A percentile compares a stretch with the other conserved stretches of the same genome.
Conservation (phyloP, 1,140 invertebrate genomes). For the Caerostris darwini region DNA sequence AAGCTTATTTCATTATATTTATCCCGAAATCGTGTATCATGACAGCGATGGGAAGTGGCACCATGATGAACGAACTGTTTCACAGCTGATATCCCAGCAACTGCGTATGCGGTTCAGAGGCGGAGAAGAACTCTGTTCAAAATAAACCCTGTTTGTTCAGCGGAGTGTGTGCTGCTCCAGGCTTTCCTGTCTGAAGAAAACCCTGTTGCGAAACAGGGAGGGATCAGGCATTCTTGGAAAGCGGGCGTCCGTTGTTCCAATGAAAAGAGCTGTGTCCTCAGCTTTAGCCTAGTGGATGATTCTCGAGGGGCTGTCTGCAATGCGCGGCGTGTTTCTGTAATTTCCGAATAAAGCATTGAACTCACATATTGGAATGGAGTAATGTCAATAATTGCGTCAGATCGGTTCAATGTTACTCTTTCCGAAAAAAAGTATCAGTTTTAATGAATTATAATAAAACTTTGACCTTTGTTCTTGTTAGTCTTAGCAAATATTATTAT, state of each 20-base stretch:
- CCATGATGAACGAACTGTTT: slow-evolving; percentile 8
- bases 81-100: slow-evolving; percentile 24
- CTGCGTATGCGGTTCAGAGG: background rate
- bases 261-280: slow-evolving; percentile 28
- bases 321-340: background rate
- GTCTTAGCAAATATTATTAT: too few relatives aligned
- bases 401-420: too few relatives aligned
- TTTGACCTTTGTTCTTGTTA: too few relatives aligned
- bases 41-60: background rate
- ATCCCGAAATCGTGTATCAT: background rate
- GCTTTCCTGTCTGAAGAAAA: slow-evolving; percentile 31
- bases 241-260: background rate
- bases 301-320: background rate
- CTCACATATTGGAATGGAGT: too few relatives aligned
- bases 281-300: background rate
- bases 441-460: too few relatives aligned
- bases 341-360: background rate
- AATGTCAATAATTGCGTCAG: too few relatives aligned
- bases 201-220: slow-evolving; percentile 42
- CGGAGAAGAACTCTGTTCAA: background rate
- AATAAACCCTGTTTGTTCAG: slow-evolving; percentile 44
- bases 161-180: background rate
- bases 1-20: too few relatives aligned
- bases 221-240: background rate
- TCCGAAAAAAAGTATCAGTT: too few relatives aligned